A percentile compares a stretch with the other conserved stretches of the same genome.
phyloP scores from a whole-genome alignment of 2,888 invertebrate species.

The Creontiades dilutus region DNA sequence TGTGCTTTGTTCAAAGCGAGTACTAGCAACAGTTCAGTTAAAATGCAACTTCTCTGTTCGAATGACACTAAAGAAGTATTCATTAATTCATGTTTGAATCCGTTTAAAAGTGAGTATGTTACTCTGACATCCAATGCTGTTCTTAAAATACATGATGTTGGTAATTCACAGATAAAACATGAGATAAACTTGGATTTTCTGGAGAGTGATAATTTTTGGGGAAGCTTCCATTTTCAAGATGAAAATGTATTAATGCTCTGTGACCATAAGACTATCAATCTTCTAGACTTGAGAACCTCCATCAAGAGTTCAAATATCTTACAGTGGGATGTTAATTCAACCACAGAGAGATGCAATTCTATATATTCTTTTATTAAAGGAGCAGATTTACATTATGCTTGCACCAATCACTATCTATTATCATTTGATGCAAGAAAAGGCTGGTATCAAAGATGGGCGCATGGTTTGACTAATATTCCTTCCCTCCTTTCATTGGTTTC shows the following conservation, averaged over 20 bases:
- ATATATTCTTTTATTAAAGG: constrained; percentile 9
- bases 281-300: neutral
- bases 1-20: neutral
- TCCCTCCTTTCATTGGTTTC: neutral
- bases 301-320: neutral
- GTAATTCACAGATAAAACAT: neutral
- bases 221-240: neutral
- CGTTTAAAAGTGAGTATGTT: neutral
- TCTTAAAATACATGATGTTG: neutral
- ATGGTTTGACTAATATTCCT: neutral
- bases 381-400: neutral
- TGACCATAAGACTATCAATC: neutral
- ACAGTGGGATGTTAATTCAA: neutral
- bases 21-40: neutral
- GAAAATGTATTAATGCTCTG: constrained; percentile 10
- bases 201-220: neutral
- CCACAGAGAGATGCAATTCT: neutral
- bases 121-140: neutral
- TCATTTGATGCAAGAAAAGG: constrained; percentile 8
- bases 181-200: neutral
- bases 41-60: neutral
- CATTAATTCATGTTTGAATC: neutral
- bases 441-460: neutral
- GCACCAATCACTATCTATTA: neutral
- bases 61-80: neutral